Evolutionary conservation across 1,140 invertebrate genomes (phyloP).

Genomic region (Papilio polytes): DNA sequence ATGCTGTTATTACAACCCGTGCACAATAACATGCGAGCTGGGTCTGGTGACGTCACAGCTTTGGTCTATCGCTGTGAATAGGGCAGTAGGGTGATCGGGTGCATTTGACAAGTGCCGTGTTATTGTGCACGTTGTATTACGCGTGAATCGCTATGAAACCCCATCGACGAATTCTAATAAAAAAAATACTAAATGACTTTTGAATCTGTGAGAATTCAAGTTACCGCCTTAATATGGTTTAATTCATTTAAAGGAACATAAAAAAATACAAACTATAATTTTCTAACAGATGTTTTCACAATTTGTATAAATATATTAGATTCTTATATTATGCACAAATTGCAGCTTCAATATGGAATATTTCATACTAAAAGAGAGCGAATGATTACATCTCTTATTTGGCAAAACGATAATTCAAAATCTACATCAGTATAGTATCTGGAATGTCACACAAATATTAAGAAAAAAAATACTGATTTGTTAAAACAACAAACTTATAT

Average conservation of each 20-base stretch:
- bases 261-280: conserved; percentile 46
- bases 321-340: conserved; percentile 34
- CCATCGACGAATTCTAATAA: conserved; percentile 13
- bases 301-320: conserved; percentile 45
- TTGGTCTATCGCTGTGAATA: neutral
- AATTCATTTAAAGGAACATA: conserved; percentile 45
- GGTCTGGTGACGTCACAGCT: neutral
- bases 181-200: neutral
- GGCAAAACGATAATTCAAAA: conserved; percentile 56
- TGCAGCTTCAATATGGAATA: conserved; percentile 28
- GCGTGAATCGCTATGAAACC: neutral
- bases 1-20: conserved; percentile 54
- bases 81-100: neutral
- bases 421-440: conserved; percentile 68
- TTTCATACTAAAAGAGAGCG: conserved; percentile 57
- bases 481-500: conserved; percentile 76
- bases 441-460: conserved; percentile 81
- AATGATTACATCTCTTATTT: conserved; percentile 53
- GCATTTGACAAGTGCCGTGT: conserved; percentile 8
- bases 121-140: conserved; percentile 17
- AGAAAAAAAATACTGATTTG: conserved; percentile 77
- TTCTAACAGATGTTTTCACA: conserved; percentile 29
- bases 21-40: neutral
- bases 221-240: conserved; percentile 43
- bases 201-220: conserved; percentile 41